Evolutionary conservation across 2,113 vertebrate genomes (phyloP).

Genomic region (Dinomys branickii): DNA sequence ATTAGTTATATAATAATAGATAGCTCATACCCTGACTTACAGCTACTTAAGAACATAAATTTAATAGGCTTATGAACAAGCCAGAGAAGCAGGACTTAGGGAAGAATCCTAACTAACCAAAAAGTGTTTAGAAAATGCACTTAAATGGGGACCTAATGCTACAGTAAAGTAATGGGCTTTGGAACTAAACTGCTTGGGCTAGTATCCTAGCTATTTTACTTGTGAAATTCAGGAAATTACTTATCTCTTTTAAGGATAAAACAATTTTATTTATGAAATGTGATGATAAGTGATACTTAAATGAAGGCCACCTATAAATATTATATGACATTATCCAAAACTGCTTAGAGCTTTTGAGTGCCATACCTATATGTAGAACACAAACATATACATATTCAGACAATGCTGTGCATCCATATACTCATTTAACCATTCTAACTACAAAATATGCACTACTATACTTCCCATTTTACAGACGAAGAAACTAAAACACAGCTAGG

Average conservation of each 20-base stretch:
- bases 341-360: background rate
- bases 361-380: background rate
- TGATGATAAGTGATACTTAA: background rate
- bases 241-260: background rate
- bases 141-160: background rate
- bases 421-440: background rate
- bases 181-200: background rate
- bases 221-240: background rate
- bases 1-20: background rate
- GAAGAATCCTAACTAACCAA: background rate
- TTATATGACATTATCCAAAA: slow-evolving; percentile 16
- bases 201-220: background rate
- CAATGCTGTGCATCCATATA: background rate
- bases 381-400: background rate
- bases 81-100: background rate
- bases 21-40: background rate
- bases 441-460: background rate
- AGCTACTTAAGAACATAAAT: slow-evolving; percentile 2
- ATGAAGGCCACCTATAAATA: background rate
- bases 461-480: background rate
- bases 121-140: background rate
- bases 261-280: background rate
- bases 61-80: background rate
- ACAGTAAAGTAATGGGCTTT: background rate
- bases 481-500: background rate